Base-by-base conservation (phyloP, 2,797 vertebrate genomes). In the Parauchenoglanis punctatus region DNA sequence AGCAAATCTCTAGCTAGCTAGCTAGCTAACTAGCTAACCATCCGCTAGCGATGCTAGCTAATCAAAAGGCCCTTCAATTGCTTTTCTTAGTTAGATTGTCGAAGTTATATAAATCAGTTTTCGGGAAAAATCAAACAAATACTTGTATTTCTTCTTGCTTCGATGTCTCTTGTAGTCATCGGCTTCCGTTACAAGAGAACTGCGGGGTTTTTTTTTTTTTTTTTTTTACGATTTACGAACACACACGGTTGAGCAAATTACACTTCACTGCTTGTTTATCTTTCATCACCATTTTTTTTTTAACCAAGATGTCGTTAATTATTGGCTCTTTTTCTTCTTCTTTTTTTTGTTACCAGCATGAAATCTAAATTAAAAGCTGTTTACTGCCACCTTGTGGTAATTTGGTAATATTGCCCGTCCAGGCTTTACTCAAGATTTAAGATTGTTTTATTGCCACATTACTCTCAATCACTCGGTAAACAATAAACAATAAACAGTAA, bases 271-370 rank as follows among this genome's bases (percentile, higher is more conserved):
- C 81, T 80, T 87, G 86, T 87, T 88, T 88, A 88, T 86, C 87
- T 88, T 54, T 77, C 63, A 10, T 56, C 78, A 85, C 83, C 54
- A 72, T n/a, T 86, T 70, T 86, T 83, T 59, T 87, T 81, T 73
- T 54, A 49, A 75, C 13, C 20, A 46, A 81, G 6, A 68, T 40
- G 49, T 70, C 20, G 72, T 20, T 77, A 54, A 68, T 82, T 63
- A 88, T 88, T 86, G 87, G 87, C 52, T 67, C 52, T 49, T 10
- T 77, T 82, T 83, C 84, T 88, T 86, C 80, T 88, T 83, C 81
- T 13, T 84, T 4, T 40, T 25, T 75, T 25, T 75, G 23, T 81
- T 54, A 8, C 7, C 17, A 1, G 12, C 11, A 31, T 31, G 18
- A 15, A 56, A 75, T 10, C 56, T 40, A 25, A 85, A 23, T 6